Evolutionary conservation across 2,888 invertebrate species (phyloP).

Genomic region (Athalia circularis): DNA sequence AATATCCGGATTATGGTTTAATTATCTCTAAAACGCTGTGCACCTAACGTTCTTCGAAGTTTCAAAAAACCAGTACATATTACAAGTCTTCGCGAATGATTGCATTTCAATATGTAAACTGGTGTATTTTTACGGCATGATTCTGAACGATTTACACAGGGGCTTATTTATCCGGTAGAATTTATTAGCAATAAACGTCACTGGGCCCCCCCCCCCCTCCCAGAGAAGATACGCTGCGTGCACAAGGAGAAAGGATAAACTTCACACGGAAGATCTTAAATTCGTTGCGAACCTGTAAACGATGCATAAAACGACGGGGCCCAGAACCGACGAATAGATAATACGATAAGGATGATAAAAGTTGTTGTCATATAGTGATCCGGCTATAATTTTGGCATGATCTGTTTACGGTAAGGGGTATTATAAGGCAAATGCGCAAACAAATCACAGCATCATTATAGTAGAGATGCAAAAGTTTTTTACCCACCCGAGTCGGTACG

Average conservation of each 20-base stretch:
- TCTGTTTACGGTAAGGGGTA: background rate
- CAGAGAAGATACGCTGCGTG: slow-evolving; percentile 21
- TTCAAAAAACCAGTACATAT: background rate
- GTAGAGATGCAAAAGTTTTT: slow-evolving; percentile 3
- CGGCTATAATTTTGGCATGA: slow-evolving; percentile 7
- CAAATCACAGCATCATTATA: slow-evolving; percentile 29
- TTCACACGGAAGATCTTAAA: slow-evolving; percentile 24
- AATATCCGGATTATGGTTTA: too few relatives aligned
- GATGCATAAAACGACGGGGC: slow-evolving; percentile 19
- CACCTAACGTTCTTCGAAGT: background rate
- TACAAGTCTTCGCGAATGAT: background rate
- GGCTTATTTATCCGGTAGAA: background rate
- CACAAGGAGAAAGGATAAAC: slow-evolving; percentile 3
- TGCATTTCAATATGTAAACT: background rate
- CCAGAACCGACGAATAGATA: slow-evolving; percentile 24
- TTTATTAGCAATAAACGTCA: slow-evolving; percentile 32
- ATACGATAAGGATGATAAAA: slow-evolving; percentile 25
- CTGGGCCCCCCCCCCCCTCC: too few relatives aligned
- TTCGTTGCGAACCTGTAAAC: slow-evolving; percentile 12
- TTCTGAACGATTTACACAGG: slow-evolving; percentile 10
- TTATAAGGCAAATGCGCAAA: slow-evolving; percentile 21
- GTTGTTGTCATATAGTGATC: slow-evolving; percentile 18
- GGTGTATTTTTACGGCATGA: slow-evolving; percentile 7
- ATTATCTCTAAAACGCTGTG: too few relatives aligned
- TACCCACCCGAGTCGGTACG: background rate